A percentile compares a stretch with the other conserved stretches of the same genome.
Conservation (phyloP, 2,888 invertebrate species). For the Herminia tarsipennalis region DNA sequence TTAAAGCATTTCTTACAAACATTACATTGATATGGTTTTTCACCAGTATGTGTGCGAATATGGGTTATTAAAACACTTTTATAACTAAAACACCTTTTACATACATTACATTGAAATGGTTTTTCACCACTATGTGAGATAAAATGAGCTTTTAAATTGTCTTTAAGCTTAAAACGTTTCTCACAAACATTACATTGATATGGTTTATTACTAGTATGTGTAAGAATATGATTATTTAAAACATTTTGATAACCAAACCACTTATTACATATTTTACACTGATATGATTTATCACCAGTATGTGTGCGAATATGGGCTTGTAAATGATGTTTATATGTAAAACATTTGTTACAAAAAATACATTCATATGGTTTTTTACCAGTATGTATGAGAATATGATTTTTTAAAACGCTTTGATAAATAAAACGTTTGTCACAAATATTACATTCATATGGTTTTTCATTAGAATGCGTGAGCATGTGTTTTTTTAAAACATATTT, state of each 20-base stretch:
- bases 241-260: background rate
- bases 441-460: too few relatives aligned
- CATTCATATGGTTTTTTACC: background rate
- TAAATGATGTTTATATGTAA: background rate
- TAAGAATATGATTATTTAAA: background rate
- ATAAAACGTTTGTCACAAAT: background rate
- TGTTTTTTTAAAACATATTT: background rate
- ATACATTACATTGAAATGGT: background rate
- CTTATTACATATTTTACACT: background rate
- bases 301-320: background rate
- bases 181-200: background rate
- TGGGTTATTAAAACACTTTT: too few relatives aligned
- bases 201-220: background rate
- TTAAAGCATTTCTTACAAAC: background rate
- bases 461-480: background rate
- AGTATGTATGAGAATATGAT: background rate
- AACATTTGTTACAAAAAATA: background rate
- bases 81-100: too few relatives aligned
- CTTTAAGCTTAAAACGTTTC: background rate
- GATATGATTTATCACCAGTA: background rate
- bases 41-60: too few relatives aligned
- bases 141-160: background rate
- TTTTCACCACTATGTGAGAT: background rate
- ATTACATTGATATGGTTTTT: too few relatives aligned
- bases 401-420: background rate